These are phyloP conservation scores for Silvanus unidentatus DNA, from an alignment of 2,888 invertebrate species.

Conservation along the genomic window DNA sequence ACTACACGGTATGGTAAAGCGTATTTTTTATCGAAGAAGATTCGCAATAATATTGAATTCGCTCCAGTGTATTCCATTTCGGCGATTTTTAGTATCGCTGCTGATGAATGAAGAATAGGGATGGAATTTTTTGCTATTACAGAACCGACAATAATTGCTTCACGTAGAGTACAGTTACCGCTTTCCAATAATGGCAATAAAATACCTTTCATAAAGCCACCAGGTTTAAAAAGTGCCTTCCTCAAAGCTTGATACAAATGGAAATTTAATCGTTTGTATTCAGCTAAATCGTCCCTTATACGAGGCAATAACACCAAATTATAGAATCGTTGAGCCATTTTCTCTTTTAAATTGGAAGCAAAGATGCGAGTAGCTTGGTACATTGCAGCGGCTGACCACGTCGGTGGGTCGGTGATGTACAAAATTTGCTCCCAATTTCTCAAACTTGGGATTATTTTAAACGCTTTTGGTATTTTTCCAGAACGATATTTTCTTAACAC, in stretches of 20 bases:
- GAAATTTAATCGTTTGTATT: conserved; percentile 92
- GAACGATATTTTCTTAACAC: conserved; percentile 85
- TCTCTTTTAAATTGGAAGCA: conserved; percentile 92
- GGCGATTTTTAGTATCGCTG: conserved; percentile 90
- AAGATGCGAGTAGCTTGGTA: conserved; percentile 94
- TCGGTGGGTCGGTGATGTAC: conserved; percentile 66
- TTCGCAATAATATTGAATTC: conserved; percentile 88
- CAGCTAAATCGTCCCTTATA: conserved; percentile 89
- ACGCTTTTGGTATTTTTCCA: conserved; percentile 96
- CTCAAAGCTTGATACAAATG: conserved; percentile 92
- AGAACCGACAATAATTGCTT: conserved; percentile 92
- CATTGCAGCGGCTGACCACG: conserved; percentile 97
- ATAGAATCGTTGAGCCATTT: conserved; percentile 94
- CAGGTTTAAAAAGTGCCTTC: conserved; percentile 93
- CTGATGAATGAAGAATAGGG: conserved; percentile 91
- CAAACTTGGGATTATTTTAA: conserved; percentile 90
- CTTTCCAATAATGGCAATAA: conserved; percentile 71
- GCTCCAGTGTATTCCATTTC: conserved; percentile 97
- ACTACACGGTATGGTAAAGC: conserved; percentile 92
- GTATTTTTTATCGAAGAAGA: conserved; percentile 96
- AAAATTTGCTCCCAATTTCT: conserved; percentile 70
- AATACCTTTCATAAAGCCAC: conserved; percentile 90
- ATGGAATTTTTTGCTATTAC: conserved; percentile 87
- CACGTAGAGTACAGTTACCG: conserved; percentile 89
- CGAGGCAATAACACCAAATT: conserved; percentile 89